Evolutionary conservation across 2,113 vertebrate species (phyloP), one percentile per base, ranked within the genome.

Genomic region (Egretta garzetta): DNA sequence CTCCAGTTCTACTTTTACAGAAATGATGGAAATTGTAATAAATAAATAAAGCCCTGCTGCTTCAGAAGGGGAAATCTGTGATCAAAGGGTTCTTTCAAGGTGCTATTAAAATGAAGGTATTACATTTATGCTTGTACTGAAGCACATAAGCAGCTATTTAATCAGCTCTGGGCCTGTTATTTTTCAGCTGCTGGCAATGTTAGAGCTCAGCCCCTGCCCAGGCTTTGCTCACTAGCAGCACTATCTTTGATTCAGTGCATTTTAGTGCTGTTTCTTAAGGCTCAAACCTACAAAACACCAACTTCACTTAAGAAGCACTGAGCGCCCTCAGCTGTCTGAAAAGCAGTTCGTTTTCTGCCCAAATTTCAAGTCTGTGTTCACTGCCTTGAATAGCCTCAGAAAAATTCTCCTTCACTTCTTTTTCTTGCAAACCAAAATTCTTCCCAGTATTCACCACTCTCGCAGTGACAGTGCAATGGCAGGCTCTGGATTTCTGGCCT

Each of bases 251-350:
- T 41, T 70, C 5, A 24, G 43, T 9, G 16, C 43, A 33, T 66
- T 90, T 86, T 2, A 76, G 66, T 3, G 16, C 5, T 33, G 27
- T 1, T 45, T 41, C 22, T 70, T 30, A 76, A 68, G 62, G 35
- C 33, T 23, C 60, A 62, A 70, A 62, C 19, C 52, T 37, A 47
- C n/a, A 41, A 41, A 89, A n/a, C 3, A 12, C 30, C 49, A 70
- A 1, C 24, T 4, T 70, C 62, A 49, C 13, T 45, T 18, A 22
- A n/a, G 37, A 74, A 83, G 90, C 13, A 32, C 79, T 66, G 66
- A 93, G 92, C 90, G 85, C 96, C 97, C 96, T 88, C 95, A 88
- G 49, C 93, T 95, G 96, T 86, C 88, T 47, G 59, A 90, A 86
- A 80, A 89, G 26, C 13, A 32, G 2, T 56, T 67, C 45, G 52